These are phyloP conservation scores for Acanthosepion lycidas DNA, from an alignment of 2,888 invertebrate species.

Conservation along the genomic window DNA sequence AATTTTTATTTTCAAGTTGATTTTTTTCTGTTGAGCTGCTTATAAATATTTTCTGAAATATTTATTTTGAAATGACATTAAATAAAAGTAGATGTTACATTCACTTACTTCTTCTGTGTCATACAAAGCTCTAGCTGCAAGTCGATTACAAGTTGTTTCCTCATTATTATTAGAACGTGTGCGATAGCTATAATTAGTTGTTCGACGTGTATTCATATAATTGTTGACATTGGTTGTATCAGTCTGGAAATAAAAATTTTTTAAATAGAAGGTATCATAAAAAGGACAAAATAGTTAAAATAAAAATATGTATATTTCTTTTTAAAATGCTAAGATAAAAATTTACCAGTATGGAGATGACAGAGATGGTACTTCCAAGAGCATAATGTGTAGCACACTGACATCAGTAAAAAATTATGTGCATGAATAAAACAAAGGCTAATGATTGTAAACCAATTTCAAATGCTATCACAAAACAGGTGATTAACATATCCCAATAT, in stretches of 20 bases:
- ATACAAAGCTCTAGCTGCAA: conserved; percentile 72
- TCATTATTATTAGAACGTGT: conserved; percentile 58
- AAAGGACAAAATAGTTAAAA: too few species aligned
- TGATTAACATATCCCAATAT: too few species aligned
- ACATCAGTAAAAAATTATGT: too few species aligned
- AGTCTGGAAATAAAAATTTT: conserved; percentile 53
- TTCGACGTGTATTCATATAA: conserved; percentile 56
- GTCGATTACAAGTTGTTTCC: conserved; percentile 70
- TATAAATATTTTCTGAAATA: neutral
- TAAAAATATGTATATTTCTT: too few species aligned
- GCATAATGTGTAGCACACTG: too few species aligned
- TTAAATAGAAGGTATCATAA: too few species aligned
- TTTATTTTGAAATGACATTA: neutral
- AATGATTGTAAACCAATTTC: too few species aligned
- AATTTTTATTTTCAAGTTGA: neutral
- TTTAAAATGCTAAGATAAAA: too few species aligned
- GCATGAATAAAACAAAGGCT: too few species aligned
- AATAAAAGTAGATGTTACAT: neutral
- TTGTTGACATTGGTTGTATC: conserved; percentile 60
- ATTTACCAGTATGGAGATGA: too few species aligned
- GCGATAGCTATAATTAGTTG: conserved; percentile 39
- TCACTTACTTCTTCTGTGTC: conserved; percentile 72
- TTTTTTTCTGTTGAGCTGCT: neutral
- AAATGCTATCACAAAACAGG: too few species aligned
- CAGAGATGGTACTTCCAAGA: too few species aligned